Percentiles rank a stretch among this genome's conserved stretches.
phyloP scores from a whole-genome alignment of 2,113 vertebrate genomes.

The Callipepla californica region DNA sequence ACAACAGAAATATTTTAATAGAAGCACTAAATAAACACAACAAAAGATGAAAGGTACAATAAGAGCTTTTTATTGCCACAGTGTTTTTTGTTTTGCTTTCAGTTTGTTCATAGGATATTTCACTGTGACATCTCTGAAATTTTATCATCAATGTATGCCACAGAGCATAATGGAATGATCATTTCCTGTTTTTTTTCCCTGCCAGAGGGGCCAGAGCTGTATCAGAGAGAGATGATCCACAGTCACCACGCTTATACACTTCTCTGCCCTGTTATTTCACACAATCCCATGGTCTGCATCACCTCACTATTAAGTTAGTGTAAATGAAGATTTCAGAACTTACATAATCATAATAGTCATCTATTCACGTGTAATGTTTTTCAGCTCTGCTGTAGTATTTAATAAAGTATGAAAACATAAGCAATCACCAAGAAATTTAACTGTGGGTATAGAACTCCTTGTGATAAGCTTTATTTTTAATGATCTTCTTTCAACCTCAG shows the following conservation, averaged over 20 bases:
- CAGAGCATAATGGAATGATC: neutral
- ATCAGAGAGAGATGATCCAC: neutral
- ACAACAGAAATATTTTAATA: neutral
- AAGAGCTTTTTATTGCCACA: slow-evolving; percentile 14
- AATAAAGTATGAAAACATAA: slow-evolving; percentile 1
- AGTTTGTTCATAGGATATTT: slow-evolving; percentile 46
- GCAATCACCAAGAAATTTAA: neutral
- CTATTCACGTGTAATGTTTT: neutral
- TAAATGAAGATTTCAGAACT: neutral
- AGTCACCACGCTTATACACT: neutral
- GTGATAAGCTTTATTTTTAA: slow-evolving; percentile 44
- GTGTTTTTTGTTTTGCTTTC: slow-evolving; percentile 46
- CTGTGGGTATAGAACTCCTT: neutral
- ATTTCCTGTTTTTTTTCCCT: neutral
- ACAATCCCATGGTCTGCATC: neutral
- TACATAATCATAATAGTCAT: neutral
- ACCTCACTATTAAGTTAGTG: neutral
- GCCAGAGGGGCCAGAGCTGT: neutral
- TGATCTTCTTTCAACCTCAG: neutral
- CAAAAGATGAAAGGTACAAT: neutral
- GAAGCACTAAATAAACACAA: slow-evolving; percentile 29
- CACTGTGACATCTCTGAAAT: slow-evolving; percentile 42
- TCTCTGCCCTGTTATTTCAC: neutral
- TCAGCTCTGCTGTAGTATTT: neutral
- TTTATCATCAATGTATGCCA: slow-evolving; percentile 15